Base-by-base conservation (phyloP, 2,797 vertebrate genomes). In the Chelon auratus region DNA sequence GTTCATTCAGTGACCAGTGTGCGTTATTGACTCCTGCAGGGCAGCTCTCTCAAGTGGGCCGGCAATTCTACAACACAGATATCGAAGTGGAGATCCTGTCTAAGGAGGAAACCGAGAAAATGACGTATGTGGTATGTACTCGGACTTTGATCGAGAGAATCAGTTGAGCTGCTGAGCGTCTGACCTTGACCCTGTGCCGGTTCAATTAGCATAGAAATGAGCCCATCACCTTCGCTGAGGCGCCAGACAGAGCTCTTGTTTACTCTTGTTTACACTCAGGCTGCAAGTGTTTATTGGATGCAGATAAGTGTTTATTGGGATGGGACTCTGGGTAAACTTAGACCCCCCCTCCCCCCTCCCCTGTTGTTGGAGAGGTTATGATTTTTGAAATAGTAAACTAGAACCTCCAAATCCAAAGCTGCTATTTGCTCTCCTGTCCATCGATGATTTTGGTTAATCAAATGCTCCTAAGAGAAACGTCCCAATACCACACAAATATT, bases 41-140 rank as follows among this genome's bases (percentile, higher is more conserved):
- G 47, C 93, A 93, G 82, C 92, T 95, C 36, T 95, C 93, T 80
- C 93, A 95, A 78, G 94, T 95, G 75, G 94, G 93, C 33, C 82
- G 92, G 1, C 94, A 95, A 74, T 95, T 95, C 88, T 95, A 94
- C 87, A 94, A 93, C 89, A 94, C 94, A 48, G 93, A 94, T 40
- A 94, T 94, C n/a, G 94, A 94, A 76, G 94, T 94, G 72, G 93
- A 94, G 69, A 95, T 95, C 81, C 85, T 95, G 52, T 95, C 93
- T 10, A 94, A 95, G 83, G 94, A 94, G 78, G 94, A 95, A 64
- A 95, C 92, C 0, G 93, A 95, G 77, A 94, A 94, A 74, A 95
- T 95, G 92, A 94, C 94, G 9, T 94, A 94, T 75, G 94, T 94
- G 90, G 93, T 94, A 81, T 1, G 90, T 86, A 48, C 37, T 37